phyloP scores from a whole-genome alignment of 2,797 vertebrate genomes.

The Oreochromis grahami region DNA sequence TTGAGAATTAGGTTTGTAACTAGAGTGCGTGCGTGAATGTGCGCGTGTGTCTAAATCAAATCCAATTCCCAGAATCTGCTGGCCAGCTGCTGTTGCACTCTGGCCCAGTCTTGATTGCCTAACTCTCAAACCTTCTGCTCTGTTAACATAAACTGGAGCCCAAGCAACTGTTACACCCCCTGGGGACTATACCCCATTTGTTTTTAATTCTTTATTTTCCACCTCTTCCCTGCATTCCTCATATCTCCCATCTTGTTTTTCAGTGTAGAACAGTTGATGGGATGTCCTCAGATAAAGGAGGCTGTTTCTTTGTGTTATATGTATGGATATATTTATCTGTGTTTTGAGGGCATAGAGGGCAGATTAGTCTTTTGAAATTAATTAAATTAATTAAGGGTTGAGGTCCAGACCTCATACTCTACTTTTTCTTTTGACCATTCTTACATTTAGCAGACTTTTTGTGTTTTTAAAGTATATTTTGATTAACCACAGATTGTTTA shows the following conservation, averaged over 20 bases:
- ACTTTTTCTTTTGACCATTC: not conserved
- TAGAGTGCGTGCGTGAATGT: not conserved
- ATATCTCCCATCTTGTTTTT: not conserved
- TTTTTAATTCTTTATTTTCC: not conserved
- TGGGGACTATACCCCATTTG: not conserved
- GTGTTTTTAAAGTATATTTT: not conserved
- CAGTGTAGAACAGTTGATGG: not conserved
- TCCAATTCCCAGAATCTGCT: constrained; percentile 1
- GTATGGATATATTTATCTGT: not conserved
- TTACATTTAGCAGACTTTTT: no score
- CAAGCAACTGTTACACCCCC: not conserved
- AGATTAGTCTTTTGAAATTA: not conserved
- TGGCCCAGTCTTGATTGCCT: constrained; percentile 8
- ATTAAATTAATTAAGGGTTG: not conserved
- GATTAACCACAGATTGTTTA: not conserved
- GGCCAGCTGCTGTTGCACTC: constrained; percentile 30
- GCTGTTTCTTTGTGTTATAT: not conserved
- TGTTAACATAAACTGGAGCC: constrained; percentile 13
- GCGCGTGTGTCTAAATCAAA: constrained; percentile 19
- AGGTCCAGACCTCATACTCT: not conserved
- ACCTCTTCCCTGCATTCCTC: not conserved
- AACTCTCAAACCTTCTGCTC: not conserved
- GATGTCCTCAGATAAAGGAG: not conserved
- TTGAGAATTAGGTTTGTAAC: constrained; percentile 30
- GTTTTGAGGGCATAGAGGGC: not conserved